These are phyloP conservation scores for Pagrus major DNA, from an alignment of 2,113 vertebrate genomes.

Conservation along the genomic window DNA sequence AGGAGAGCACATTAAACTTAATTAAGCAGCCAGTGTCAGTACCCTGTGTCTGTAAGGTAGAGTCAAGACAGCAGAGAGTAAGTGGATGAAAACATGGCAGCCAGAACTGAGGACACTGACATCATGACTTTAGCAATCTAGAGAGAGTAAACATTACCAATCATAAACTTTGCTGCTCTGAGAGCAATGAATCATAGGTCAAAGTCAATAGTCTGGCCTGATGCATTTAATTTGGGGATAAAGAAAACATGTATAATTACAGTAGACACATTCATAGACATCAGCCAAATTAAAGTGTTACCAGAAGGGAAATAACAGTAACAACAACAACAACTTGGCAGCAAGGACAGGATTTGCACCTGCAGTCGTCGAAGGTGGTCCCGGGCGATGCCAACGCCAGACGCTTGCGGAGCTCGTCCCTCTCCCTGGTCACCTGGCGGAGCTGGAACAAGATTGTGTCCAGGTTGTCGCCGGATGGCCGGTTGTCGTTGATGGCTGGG, in stretches of 20 bases:
- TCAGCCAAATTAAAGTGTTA: slow-evolving; percentile 26
- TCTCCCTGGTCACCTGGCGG: slow-evolving; percentile 94
- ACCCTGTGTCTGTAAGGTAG: slow-evolving; percentile 2
- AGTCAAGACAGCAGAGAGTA: slow-evolving; percentile 35
- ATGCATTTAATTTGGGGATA: background rate
- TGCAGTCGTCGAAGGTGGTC: slow-evolving; percentile 96
- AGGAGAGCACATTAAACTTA: slow-evolving; percentile 34
- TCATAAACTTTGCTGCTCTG: slow-evolving; percentile 16
- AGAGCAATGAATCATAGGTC: slow-evolving; percentile 12
- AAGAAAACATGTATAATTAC: background rate
- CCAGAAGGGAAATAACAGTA: slow-evolving; percentile 1
- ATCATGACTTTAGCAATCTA: slow-evolving; percentile 2
- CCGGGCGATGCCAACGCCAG: slow-evolving; percentile 94
- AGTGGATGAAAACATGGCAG: slow-evolving; percentile 31
- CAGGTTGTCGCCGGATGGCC: slow-evolving; percentile 91
- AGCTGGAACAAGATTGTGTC: slow-evolving; percentile 93
- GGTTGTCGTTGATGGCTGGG: slow-evolving; percentile 88
- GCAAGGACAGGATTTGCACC: slow-evolving; percentile 81
- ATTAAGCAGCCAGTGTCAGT: slow-evolving; percentile 39
- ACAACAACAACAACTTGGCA: slow-evolving; percentile 44
- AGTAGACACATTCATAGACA: slow-evolving; percentile 12
- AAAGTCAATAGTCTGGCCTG: slow-evolving; percentile 1
- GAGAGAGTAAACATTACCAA: slow-evolving; percentile 30
- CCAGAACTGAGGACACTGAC: slow-evolving; percentile 6
- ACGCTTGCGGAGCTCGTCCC: slow-evolving; percentile 95